phyloP scores from a whole-genome alignment of 2,888 invertebrate species.

The Cataglyphis albicans region DNA sequence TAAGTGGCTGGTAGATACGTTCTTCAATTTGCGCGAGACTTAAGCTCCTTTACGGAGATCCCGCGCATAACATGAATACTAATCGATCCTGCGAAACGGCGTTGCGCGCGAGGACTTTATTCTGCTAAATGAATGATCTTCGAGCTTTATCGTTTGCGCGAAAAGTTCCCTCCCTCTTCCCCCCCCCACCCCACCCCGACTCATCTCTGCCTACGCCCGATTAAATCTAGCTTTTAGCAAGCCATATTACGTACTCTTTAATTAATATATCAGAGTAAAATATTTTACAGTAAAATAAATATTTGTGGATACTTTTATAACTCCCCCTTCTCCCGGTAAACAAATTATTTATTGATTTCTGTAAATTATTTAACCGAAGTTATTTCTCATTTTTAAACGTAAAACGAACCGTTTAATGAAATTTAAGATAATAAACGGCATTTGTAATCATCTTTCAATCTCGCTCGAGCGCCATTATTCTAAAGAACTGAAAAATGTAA shows the following conservation, averaged over 20 bases:
- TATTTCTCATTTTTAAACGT: neutral
- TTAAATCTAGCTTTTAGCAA: slow-evolving; percentile 38
- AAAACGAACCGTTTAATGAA: neutral
- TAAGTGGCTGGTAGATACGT: slow-evolving; percentile 40
- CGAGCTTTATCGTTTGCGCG: slow-evolving; percentile 26
- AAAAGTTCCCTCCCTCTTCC: neutral
- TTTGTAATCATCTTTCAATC: neutral
- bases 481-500: neutral
- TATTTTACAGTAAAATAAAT: neutral
- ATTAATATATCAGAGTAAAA: neutral
- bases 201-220: neutral
- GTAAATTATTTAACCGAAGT: neutral
- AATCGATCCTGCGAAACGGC: slow-evolving; percentile 17
- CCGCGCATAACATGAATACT: slow-evolving; percentile 50
- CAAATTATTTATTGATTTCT: neutral
- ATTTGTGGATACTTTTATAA: neutral
- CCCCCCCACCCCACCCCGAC: no score
- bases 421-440: neutral
- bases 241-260: slow-evolving; percentile 22
- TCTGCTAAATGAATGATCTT: slow-evolving; percentile 48
- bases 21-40: slow-evolving; percentile 49
- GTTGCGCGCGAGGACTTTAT: slow-evolving; percentile 32
- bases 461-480: neutral
- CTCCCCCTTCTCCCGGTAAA: neutral
- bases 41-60: slow-evolving; percentile 47